Conservation (phyloP, 53 echinoderm and acorn worm genomes). For the Paelopatides confundens region DNA sequence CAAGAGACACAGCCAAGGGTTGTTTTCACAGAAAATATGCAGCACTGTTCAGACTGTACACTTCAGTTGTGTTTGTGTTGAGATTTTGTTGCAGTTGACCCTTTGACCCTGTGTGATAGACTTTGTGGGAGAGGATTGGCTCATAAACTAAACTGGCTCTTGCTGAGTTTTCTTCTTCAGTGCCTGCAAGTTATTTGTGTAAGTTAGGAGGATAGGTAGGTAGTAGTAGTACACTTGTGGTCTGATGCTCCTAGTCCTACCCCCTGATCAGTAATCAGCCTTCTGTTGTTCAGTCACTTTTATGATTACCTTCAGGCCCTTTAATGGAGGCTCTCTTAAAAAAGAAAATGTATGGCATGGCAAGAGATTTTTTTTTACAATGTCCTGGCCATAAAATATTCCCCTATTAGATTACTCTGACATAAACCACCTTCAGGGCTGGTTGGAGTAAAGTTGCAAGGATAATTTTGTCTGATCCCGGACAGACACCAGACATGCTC, state of each 20-base stretch:
- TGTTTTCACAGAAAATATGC: constrained; percentile 31
- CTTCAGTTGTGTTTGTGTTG: constrained; percentile 47
- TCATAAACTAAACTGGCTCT: constrained; percentile 33
- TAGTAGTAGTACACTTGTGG: neutral
- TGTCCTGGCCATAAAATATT: constrained; percentile 5
- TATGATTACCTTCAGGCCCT: constrained; percentile 20
- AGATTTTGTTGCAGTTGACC: constrained; percentile 35
- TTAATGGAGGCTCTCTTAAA: neutral
- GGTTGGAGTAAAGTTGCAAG: neutral
- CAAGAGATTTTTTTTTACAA: neutral
- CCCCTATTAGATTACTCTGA: constrained; percentile 33
- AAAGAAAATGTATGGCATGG: constrained; percentile 20
- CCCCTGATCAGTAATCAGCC: neutral
- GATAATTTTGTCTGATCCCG: too few relatives aligned
- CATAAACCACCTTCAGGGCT: constrained; percentile 27
- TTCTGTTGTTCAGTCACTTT: constrained; percentile 31
- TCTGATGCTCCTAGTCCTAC: constrained; percentile 1
- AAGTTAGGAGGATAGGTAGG: neutral
- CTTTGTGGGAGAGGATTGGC: constrained; percentile 26
- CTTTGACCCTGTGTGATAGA: neutral
- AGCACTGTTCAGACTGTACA: neutral
- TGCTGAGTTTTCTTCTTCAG: neutral
- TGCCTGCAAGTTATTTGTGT: constrained; percentile 35
- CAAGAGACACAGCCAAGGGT: neutral
- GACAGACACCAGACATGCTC: too few relatives aligned